Percentiles rank a stretch among this genome's conserved stretches.
Conservation (phyloP, 2,797 vertebrate species). For the Chelon auratus region DNA sequence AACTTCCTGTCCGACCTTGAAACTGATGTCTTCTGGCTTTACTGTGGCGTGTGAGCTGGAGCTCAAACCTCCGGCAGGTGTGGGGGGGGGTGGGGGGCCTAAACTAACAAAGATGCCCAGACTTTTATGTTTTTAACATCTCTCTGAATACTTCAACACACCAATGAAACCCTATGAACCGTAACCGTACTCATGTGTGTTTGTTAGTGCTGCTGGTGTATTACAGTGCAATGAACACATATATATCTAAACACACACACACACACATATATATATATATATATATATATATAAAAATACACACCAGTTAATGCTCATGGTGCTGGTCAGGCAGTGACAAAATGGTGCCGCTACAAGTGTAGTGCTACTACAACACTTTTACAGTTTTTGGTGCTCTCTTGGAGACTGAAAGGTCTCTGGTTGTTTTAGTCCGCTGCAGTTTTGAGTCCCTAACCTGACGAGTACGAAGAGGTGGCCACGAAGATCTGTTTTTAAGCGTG, state of each 20-base stretch:
- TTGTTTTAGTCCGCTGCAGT: slow-evolving; percentile 62
- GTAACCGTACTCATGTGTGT: slow-evolving; percentile 42
- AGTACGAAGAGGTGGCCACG: background rate
- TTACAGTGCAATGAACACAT: slow-evolving; percentile 51
- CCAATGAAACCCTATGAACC: slow-evolving; percentile 49
- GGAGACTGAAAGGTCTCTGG: slow-evolving; percentile 63
- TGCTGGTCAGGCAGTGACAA: slow-evolving; percentile 71
- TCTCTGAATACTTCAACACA: slow-evolving; percentile 48
- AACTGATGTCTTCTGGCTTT: slow-evolving; percentile 77
- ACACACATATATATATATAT: slow-evolving; percentile 26
- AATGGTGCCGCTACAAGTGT: slow-evolving; percentile 63
- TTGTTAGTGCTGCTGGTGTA: slow-evolving; percentile 50
- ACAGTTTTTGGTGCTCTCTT: slow-evolving; percentile 72
- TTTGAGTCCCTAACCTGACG: slow-evolving; percentile 32
- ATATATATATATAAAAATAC: background rate
- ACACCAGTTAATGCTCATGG: slow-evolving; percentile 60
- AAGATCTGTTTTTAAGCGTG: background rate
- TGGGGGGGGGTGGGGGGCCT: slow-evolving; percentile 16
- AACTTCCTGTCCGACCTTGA: slow-evolving; percentile 70
- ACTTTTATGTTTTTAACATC: slow-evolving; percentile 52
- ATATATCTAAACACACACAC: slow-evolving; percentile 30
- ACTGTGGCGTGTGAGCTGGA: slow-evolving; percentile 57
- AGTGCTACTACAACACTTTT: slow-evolving; percentile 55
- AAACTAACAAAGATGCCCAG: slow-evolving; percentile 42
- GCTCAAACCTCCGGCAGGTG: slow-evolving; percentile 45